Evolutionary conservation across 2,797 vertebrate genomes (phyloP), one percentile per base, ranked within the genome.

Genomic region (Acanthornis magna): DNA sequence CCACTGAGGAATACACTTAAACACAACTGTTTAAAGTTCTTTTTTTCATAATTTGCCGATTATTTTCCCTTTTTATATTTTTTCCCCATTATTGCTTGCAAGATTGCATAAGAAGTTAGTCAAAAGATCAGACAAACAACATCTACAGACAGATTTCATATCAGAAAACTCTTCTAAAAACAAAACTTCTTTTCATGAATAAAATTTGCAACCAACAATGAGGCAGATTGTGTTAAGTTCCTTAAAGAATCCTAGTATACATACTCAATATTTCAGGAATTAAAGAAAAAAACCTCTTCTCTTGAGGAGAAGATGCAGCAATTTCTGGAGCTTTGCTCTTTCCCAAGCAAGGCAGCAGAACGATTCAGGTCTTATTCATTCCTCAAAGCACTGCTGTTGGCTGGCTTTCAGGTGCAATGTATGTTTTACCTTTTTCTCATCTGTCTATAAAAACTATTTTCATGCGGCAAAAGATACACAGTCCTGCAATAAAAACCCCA

Each of bases 391-490:
- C 16, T 38, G 11, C 10, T 80, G 40, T 29, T 76, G 65, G 22
- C 20, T 54, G 36, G 15, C 32, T 72, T 17, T 22, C 0, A 0
- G 17, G 5, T 45, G 10, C 9, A 51, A 43, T 63, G 89, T 32
- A 62, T 30, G 7, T 32, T 65, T 30, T 54, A 11, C 23, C 61
- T 73, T 66, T 80, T 68, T 57, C 16, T 68, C 23, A 66, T 20
- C 3, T 50, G 16, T 13, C 13, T 58, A 27, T 22, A 79, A 34
- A 82, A 72, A 36, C 7, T 4, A 54, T 50, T 75, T 85, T 45
- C 7, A 23, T 15, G 19, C 0, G 3, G 63, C 4, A 47, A 43
- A 86, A 54, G 29, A 48, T 5, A 48, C 1, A n/a, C 1, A 87
- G 30, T 25, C 53, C 18, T 62, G 16, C 13, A 90, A 67, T 16